phyloP scores from a whole-genome alignment of 2,113 vertebrate genomes.

The Gopherus evgoodei region DNA sequence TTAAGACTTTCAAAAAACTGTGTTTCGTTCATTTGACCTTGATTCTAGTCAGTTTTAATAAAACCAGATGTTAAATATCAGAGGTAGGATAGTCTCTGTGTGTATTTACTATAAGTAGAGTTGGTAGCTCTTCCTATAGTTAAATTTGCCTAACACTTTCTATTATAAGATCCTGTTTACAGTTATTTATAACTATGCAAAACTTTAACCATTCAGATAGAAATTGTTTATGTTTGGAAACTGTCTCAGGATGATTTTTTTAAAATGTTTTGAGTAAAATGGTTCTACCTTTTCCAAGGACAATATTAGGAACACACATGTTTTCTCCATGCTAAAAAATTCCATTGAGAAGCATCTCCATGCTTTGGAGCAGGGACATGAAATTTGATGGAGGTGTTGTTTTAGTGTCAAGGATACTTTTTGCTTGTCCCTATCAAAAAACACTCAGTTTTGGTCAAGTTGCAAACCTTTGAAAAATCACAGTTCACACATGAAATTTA shows the following conservation, averaged over 20 bases:
- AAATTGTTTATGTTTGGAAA: not conserved
- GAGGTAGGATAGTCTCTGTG: rapidly evolving
- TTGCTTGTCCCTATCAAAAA: not conserved
- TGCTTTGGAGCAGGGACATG: not conserved
- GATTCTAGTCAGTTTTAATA: not conserved
- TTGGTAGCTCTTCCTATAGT: not conserved
- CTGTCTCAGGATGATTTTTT: not conserved
- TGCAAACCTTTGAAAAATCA: not conserved
- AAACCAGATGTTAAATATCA: not conserved
- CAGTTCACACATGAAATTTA: too few species aligned
- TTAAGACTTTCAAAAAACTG: not conserved
- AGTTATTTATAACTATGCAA: not conserved
- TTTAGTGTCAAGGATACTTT: not conserved
- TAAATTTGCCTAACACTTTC: not conserved
- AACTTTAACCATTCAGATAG: too few species aligned
- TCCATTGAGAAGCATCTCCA: not conserved
- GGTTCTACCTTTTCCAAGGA: not conserved
- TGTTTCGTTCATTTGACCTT: not conserved
- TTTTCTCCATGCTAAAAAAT: not conserved
- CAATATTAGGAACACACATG: rapidly evolving
- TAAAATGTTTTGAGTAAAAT: not conserved
- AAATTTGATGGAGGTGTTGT: not conserved
- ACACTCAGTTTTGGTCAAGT: not conserved
- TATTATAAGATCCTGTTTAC: not conserved
- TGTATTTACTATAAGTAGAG: rapidly evolving